Conservation (phyloP, 2,888 invertebrate species). For the Timema cristinae region DNA sequence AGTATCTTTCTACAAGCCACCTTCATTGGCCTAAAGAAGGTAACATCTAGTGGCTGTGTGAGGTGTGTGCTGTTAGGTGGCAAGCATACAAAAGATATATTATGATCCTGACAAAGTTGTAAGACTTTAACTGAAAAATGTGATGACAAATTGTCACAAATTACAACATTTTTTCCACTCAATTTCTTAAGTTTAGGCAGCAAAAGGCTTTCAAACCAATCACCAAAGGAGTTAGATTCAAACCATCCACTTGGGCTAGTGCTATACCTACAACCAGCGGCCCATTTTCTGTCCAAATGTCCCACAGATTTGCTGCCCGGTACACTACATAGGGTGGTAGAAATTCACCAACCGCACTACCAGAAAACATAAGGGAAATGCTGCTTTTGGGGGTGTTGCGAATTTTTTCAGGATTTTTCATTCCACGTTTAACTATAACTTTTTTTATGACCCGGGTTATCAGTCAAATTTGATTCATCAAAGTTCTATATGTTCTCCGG, state of each 20-base stretch:
- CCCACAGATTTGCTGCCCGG: constrained; percentile 42
- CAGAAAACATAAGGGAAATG: constrained; percentile 42
- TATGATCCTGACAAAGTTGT: constrained; percentile 36
- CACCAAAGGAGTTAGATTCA: constrained; percentile 34
- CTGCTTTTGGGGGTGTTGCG: constrained; percentile 40
- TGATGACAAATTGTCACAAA: constrained; percentile 42
- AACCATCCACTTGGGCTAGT: constrained; percentile 39
- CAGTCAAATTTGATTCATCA: constrained; percentile 39
- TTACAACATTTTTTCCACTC: constrained; percentile 38
- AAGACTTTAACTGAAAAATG: constrained; percentile 37
- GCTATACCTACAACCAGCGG: constrained; percentile 43
- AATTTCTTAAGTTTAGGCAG: constrained; percentile 34
- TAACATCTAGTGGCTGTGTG: constrained; percentile 38
- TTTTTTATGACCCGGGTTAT: constrained; percentile 40
- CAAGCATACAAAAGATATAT: constrained; percentile 39
- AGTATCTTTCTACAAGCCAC: constrained; percentile 36
- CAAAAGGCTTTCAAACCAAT: constrained; percentile 36
- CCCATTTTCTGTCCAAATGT: constrained; percentile 41
- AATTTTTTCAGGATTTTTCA: constrained; percentile 41
- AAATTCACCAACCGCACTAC: constrained; percentile 40
- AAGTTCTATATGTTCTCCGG: no score
- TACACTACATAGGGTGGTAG: constrained; percentile 45
- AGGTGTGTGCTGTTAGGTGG: constrained; percentile 38
- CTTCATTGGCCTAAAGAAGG: constrained; percentile 36
- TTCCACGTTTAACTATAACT: constrained; percentile 36